Base-by-base conservation (phyloP, 1,140 invertebrate genomes). In the Leptoteleia sp. region DNA sequence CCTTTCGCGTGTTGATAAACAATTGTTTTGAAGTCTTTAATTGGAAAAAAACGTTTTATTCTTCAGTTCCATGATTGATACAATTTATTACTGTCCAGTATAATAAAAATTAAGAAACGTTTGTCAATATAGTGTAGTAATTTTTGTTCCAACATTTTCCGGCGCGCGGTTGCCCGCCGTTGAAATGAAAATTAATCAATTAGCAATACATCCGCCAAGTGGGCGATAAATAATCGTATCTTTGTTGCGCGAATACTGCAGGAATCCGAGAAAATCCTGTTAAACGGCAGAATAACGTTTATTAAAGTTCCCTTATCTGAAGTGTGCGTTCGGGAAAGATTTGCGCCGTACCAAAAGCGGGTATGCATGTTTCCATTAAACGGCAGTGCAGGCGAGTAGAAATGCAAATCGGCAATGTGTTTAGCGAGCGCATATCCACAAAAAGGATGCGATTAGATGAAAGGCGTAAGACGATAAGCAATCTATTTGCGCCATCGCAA, bases 401-500 rank as follows among this genome's bases (percentile, higher is more conserved):
- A 62, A 62, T 72, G 55, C 68, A 62, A 62, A 72, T 72, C 68
- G 38, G 48, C 47, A 31, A 19, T 71, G 55, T 72, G 55, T 55
- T 54, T 62, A 37, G 38, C 54, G 16, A 52, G 15, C 22, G 42
- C 42, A 16, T 48, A 48, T 59, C 25, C 57, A 19, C 47, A 45
- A 62, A 62, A 72, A 72, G 33, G 27, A 0, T 11, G 40, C 64
- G 59, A 73, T 73, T 59, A 73, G 59, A 73, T 59, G 31, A 65
- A 50, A 62, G 17, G 37, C 29, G 43, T 4, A 31, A 31, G 27
- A 48, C 59, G 68, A 78, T 78, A 78, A 72, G 76, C 42, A 59
- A 72, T 72, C 67, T 78, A 40, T 55, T 61, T 61, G 27, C 59
- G 25, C 47, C 47, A 68, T 72, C 67, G 40, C 67, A 50, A 65